Evolutionary conservation across 1,140 invertebrate genomes (phyloP), one percentile per base, ranked within the genome.

Genomic region (Drosophila takahashii): DNA sequence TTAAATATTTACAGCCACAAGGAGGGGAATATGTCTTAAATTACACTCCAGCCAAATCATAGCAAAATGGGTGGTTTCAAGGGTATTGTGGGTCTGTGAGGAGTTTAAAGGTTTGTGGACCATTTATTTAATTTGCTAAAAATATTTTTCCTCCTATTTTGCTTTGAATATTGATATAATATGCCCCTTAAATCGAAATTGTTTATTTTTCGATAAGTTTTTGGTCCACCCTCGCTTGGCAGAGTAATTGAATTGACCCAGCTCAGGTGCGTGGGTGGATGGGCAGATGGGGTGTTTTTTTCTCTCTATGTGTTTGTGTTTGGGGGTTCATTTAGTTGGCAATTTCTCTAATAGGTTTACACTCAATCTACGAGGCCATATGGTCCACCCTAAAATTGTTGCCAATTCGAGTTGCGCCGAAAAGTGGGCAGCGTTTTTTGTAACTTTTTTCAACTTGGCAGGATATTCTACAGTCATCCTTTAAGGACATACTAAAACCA

Each of bases 261-360:
- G 39, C 58, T 69, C 67, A 60, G 67, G 45, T 56, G 42, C 51
- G 48, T 47, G 53, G 26, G 41, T 11, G 22, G 34, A 39, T 64
- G 10, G 62, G 27, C 51, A 27, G 41, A 36, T 34, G 39, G 22
- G 22, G 22, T 22, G n/a, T 22, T 22, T 2, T 22, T 59, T 36
- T 44, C 18, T n/a, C 10, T 42, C 15, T 42, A 9, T 42, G 41
- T 50, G 41, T 39, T 44, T 59, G 53, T 75, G 51, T 60, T 69
- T 57, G 81, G 62, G 29, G 70, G 62, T 87, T 81, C 79, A 86
- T 83, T 86, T 87, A 77, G 79, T 79, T 77, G 84, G 83, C 84
- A 86, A 87, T 86, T 86, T 86, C 79, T 86, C 58, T 86, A 87
- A 86, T 86, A 81, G 83, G 83, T 87, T 87, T 87, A 86, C 81